phyloP scores from a whole-genome alignment of 2,113 vertebrate genomes.

The Ptychochromis oligacanthus region DNA sequence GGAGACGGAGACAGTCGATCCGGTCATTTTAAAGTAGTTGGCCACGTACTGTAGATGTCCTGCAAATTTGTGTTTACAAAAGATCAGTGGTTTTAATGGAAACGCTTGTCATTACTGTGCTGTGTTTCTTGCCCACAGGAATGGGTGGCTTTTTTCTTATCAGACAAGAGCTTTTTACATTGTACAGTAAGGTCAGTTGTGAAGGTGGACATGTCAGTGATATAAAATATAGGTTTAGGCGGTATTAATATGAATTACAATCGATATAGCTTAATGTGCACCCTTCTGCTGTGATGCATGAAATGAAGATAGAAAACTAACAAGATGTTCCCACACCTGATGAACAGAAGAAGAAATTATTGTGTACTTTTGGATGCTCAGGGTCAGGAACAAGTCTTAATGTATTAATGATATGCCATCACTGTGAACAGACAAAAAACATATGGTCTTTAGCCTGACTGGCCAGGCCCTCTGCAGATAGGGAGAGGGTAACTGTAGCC shows the following conservation, averaged over 20 bases:
- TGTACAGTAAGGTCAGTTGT: neutral
- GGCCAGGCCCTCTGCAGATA: neutral
- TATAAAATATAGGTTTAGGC: neutral
- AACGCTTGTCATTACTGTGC: neutral
- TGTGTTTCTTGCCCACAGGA: neutral
- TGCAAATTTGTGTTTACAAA: neutral
- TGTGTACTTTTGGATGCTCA: neutral
- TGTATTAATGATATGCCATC: conserved; percentile 2
- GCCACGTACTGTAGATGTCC: neutral
- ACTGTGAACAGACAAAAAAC: neutral
- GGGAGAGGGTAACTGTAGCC: neutral
- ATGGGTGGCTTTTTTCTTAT: neutral
- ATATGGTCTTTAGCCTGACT: neutral
- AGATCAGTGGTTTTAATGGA: neutral
- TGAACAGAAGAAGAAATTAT: neutral
- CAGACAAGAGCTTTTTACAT: neutral
- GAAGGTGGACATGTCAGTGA: neutral
- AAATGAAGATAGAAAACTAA: neutral
- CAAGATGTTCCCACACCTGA: conserved; percentile 6
- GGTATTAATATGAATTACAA: neutral
- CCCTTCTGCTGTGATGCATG: neutral
- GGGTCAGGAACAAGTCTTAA: conserved; percentile 1
- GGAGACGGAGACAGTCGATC: neutral
- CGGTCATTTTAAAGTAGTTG: neutral
- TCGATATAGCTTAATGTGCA: neutral